Conservation (phyloP, 1,140 invertebrate genomes). For the Drosophila pandora region DNA sequence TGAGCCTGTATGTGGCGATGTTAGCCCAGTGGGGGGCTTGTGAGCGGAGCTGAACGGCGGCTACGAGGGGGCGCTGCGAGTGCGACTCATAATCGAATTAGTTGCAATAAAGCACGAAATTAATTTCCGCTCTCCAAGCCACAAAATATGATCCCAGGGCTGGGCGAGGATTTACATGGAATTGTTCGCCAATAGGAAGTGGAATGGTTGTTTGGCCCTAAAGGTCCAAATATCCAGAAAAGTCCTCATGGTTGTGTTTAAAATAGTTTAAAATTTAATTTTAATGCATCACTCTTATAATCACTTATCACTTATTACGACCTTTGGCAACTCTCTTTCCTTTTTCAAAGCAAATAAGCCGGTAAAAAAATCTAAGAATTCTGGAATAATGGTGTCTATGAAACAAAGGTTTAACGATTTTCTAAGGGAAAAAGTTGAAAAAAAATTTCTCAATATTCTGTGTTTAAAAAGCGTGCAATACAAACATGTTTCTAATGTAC, state of each 20-base stretch:
- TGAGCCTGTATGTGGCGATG: conserved; percentile 12
- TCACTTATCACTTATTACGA: too few species aligned
- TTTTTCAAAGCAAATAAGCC: too few species aligned
- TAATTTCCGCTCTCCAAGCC: conserved; percentile 71
- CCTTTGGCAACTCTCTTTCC: too few species aligned
- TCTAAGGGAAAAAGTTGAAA: too few species aligned
- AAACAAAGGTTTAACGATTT: too few species aligned
- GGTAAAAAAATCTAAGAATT: too few species aligned
- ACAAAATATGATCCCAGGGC: conserved; percentile 41
- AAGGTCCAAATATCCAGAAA: background rate
- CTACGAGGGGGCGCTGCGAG: background rate
- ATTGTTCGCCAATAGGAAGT: background rate
- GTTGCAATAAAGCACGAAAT: conserved; percentile 77
- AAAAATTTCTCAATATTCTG: too few species aligned
- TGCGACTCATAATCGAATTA: conserved; percentile 71
- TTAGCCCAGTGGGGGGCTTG: conserved; percentile 34
- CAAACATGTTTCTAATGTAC: too few species aligned
- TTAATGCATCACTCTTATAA: too few species aligned
- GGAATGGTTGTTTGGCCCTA: background rate
- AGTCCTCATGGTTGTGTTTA: background rate
- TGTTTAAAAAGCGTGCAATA: too few species aligned
- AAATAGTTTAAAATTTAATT: background rate
- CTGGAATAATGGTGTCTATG: too few species aligned
- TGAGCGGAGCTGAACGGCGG: background rate
- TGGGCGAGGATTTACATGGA: conserved; percentile 1